Conservation (phyloP, 2,888 invertebrate species). For the Ophioninae sp. region DNA sequence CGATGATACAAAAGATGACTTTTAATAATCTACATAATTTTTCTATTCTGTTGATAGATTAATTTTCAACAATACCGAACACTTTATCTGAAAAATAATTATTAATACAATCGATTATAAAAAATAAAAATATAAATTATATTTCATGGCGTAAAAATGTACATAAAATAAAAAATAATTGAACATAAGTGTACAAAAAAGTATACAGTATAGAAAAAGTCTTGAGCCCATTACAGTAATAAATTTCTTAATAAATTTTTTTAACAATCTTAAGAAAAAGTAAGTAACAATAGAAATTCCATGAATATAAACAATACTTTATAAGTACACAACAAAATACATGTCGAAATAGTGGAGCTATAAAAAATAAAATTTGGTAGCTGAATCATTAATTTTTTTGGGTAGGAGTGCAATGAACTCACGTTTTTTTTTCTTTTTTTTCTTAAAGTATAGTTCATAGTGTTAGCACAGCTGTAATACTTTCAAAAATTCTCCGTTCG, state of each 20-base stretch:
- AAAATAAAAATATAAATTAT: no score
- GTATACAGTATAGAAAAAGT: neutral
- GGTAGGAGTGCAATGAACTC: slow-evolving; percentile 32
- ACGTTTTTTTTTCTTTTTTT: neutral
- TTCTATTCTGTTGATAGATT: neutral
- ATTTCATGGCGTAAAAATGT: no score
- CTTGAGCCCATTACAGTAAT: neutral
- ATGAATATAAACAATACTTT: neutral
- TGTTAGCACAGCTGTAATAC: slow-evolving; percentile 7
- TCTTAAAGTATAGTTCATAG: neutral
- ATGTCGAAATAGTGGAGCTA: neutral
- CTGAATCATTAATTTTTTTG: neutral
- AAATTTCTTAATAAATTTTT: neutral
- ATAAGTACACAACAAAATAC: neutral
- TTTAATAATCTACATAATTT: no score
- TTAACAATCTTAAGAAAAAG: neutral
- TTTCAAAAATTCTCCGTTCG: neutral
- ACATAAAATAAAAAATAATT: no score
- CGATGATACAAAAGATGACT: no score
- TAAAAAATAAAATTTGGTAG: neutral
- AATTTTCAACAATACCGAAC: neutral
- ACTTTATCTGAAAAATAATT: no score
- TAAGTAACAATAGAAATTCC: neutral
- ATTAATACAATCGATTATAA: no score
- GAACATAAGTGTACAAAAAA: neutral